Conservation (phyloP, 2,113 vertebrate genomes). For the Willisornis vidua region DNA sequence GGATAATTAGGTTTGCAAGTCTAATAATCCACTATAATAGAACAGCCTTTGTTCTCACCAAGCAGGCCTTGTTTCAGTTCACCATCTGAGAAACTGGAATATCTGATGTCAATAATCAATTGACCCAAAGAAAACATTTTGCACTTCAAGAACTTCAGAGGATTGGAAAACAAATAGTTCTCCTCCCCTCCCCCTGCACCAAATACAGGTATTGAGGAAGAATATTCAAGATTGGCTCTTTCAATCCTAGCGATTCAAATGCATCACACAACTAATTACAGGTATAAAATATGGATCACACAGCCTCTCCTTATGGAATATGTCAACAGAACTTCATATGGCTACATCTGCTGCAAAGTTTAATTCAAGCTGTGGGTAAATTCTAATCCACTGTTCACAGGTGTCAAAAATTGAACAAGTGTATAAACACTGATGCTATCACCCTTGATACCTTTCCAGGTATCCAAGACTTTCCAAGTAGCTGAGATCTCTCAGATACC, state of each 20-base stretch:
- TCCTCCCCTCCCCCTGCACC: neutral
- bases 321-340: neutral
- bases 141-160: conserved; percentile 16
- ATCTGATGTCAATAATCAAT: conserved; percentile 78
- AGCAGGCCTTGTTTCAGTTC: conserved; percentile 67
- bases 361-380: neutral
- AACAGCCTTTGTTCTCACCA: conserved; percentile 77
- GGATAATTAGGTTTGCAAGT: conserved; percentile 84
- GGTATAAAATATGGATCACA: neutral
- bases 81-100: conserved; percentile 47
- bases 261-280: neutral
- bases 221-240: neutral
- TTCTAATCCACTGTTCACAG: neutral
- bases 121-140: conserved; percentile 70
- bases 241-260: neutral
- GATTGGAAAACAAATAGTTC: neutral
- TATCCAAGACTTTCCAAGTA: too few relatives aligned
- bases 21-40: conserved; percentile 80
- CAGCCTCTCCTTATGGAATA: neutral
- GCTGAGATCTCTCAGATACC: neutral
- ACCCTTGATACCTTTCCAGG: neutral
- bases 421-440: neutral
- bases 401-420: neutral
- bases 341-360: neutral
- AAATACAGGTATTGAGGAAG: neutral